Base-by-base conservation (phyloP, 2,888 invertebrate genomes). In the Isoperla grammatica region DNA sequence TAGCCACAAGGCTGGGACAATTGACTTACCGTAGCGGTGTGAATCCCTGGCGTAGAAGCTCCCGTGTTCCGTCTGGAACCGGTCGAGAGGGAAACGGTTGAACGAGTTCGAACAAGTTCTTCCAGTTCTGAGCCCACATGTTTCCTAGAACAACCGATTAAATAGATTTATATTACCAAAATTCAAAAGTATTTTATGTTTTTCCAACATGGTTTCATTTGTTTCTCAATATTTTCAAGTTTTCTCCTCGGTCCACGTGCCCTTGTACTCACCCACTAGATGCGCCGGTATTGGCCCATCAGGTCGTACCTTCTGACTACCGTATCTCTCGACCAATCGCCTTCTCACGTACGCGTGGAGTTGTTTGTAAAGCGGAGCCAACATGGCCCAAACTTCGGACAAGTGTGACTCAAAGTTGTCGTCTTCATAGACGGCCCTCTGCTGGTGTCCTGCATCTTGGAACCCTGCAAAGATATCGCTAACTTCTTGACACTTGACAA, bases 121-220 rank as follows among this genome's bases (percentile, higher is more conserved):
- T 84, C 90, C 90, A 91, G 67, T 86, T 85, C 71, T 91, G 90
- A 0, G 86, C 86, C 90, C 90, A 91, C 82, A 90, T 84, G 73
- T 90, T 88, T 12, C 92, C 79, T 78, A 65, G 2, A 19, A 49
- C 17, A 8, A 15, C 8, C 4, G 29, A 29, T 29, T n/a, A n/a
- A n/a, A n/a, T n/a, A n/a, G n/a, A n/a, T n/a, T n/a, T n/a, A n/a
- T n/a, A n/a, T n/a, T n/a, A n/a, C n/a, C n/a, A n/a, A n/a, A n/a
- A n/a, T n/a, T n/a, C n/a, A n/a, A n/a, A n/a, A n/a, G n/a, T n/a
- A n/a, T n/a, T n/a, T n/a, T n/a, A n/a, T n/a, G n/a, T n/a, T n/a
- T n/a, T n/a, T n/a, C n/a, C n/a, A n/a, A n/a, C n/a, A n/a, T n/a
- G n/a, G n/a, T n/a, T n/a, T n/a, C n/a, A n/a, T n/a, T n/a, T n/a